Percentiles rank a stretch among this genome's conserved stretches.
These are phyloP conservation scores for Zeugodacus cucurbitae DNA, from an alignment of 1,140 invertebrate genomes.

Conservation along the genomic window DNA sequence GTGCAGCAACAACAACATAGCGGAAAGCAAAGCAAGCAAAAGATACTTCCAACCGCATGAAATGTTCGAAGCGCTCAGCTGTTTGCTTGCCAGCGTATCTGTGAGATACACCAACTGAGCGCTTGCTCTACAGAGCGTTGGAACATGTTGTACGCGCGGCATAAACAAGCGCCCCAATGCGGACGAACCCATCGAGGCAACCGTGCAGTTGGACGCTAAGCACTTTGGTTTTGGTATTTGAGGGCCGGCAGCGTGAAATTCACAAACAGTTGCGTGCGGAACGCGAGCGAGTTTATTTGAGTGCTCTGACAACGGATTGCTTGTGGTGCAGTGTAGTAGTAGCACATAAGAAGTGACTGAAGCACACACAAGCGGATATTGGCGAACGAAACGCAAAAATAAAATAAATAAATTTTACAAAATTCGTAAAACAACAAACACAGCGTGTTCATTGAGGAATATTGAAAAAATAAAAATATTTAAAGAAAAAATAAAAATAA, in stretches of 20 bases:
- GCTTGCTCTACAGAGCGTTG: too few species aligned
- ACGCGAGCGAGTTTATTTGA: conserved; percentile 53
- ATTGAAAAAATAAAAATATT: neutral
- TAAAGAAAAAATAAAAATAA: neutral
- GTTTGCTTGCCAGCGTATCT: neutral
- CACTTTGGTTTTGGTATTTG: conserved; percentile 43
- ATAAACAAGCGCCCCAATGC: neutral
- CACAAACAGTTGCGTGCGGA: conserved; percentile 53
- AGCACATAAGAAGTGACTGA: neutral
- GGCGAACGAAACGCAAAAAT: neutral
- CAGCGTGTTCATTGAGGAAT: neutral
- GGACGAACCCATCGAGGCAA: neutral
- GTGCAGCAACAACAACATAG: neutral
- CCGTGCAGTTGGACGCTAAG: neutral
- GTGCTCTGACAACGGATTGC: neutral
- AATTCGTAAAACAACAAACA: neutral
- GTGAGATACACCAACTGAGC: neutral
- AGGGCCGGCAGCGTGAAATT: conserved; percentile 44
- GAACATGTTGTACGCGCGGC: too few species aligned
- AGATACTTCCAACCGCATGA: neutral
- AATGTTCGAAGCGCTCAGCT: conserved; percentile 1
- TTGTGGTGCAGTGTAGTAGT: conserved; percentile 1
- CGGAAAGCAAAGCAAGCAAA: neutral
- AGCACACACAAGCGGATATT: neutral
- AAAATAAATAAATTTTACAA: neutral